Base-by-base conservation (phyloP, 1,140 invertebrate species). In the Atopsyche davidsoni region DNA sequence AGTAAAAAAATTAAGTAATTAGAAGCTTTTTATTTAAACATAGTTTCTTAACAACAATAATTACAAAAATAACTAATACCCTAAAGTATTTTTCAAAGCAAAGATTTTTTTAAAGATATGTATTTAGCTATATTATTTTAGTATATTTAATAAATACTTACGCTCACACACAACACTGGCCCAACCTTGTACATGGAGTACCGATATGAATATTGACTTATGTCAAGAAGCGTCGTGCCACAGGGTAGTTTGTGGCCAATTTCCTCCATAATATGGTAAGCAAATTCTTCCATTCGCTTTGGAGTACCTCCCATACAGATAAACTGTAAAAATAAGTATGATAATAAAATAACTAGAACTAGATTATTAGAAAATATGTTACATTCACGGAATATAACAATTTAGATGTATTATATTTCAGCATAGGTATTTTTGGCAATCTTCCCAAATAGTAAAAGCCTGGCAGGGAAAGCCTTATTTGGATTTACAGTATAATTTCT, bases 141-240 rank as follows among this genome's bases (percentile, higher is more conserved):
- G 14, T 2, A 36, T 36, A 40, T 18, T 42, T 1, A 47, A 9
- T 18, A 24, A 4, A 16, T 48, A 87, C 87, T 88, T 78, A 95
- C 92, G 67, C 89, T 93, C 50, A 94, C 81, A 55, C 83, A 91
- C 1, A 96, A 76, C 18, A 96, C 88, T 0, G 90, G 89, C n/a
- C 92, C 91, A 19, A 96, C 89, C 85, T 98, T 98, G 71, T 89
- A 99, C 86, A 98, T 92, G 14, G 87, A 89, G 70, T 96, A 99
- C 59, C 95, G 78, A 67, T 96, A 93, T 7, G 92, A 94, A 64
- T 86, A 89, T 62, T 85, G 85, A 59, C 88, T 92, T 53, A 98
- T 92, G 67, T 98, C 92, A 55, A 83, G 78, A 18, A 95, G 73
- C 36, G 83, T 85, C 2, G 89, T 89, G 28, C 92, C 92, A 32